phyloP scores from a whole-genome alignment of 2,888 invertebrate species.

The Brachycybe producta region DNA sequence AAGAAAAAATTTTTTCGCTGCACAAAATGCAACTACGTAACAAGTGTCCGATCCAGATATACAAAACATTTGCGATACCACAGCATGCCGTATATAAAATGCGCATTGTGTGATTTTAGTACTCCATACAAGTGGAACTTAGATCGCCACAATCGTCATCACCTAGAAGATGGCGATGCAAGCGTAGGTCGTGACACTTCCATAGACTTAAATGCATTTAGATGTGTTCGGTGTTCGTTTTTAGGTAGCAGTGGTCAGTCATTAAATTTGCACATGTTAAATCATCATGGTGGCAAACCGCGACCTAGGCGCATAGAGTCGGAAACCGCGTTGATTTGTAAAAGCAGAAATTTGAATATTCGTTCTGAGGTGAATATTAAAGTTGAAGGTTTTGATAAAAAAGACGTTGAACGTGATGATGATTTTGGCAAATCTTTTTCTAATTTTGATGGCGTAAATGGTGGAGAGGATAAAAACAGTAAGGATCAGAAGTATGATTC shows the following conservation, averaged over 20 bases:
- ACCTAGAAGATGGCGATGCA: slow-evolving; percentile 41
- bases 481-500: slow-evolving; percentile 11
- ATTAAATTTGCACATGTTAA: slow-evolving; percentile 79
- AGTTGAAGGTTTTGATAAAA: slow-evolving; percentile 17
- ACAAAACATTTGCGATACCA: slow-evolving; percentile 89
- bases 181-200: neutral
- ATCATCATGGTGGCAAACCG: slow-evolving; percentile 31
- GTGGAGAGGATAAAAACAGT: neutral
- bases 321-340: no score
- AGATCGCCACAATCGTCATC: slow-evolving; percentile 85
- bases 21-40: slow-evolving; percentile 78
- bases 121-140: slow-evolving; percentile 83
- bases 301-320: slow-evolving; percentile 7
- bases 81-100: slow-evolving; percentile 88
- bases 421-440: slow-evolving; percentile 1
- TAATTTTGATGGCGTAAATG: slow-evolving; percentile 7
- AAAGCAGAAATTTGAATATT: no score
- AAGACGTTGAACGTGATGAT: slow-evolving; percentile 15
- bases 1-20: slow-evolving; percentile 73
- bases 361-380: slow-evolving; percentile 19
- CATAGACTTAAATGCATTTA: slow-evolving; percentile 44
- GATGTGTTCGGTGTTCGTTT: slow-evolving; percentile 76
- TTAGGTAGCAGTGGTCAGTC: slow-evolving; percentile 84
- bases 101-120: slow-evolving; percentile 81
- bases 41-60: slow-evolving; percentile 74